Conservation (phyloP, 2,888 invertebrate genomes). For the Meghimatium bilineatum region DNA sequence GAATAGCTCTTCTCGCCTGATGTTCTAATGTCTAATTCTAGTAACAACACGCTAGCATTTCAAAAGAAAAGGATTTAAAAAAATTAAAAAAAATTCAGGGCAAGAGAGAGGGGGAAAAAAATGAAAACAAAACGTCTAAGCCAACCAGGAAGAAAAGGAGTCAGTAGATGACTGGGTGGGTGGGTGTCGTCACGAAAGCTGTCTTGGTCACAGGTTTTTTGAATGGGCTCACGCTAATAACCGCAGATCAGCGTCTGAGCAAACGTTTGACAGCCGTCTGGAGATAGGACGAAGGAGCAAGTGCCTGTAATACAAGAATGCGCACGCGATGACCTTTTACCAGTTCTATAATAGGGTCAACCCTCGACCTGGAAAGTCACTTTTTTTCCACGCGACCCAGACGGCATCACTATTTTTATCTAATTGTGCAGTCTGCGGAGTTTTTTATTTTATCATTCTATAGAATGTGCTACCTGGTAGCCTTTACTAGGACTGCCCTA, state of each 20-base stretch:
- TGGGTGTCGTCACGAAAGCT: slow-evolving; percentile 1
- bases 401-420: neutral
- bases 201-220: slow-evolving; percentile 8
- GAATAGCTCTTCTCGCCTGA: neutral
- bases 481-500: too few species aligned
- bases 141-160: neutral
- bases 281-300: slow-evolving; percentile 29
- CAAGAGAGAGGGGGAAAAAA: neutral
- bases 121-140: slow-evolving; percentile 4
- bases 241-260: slow-evolving; percentile 25
- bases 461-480: too few species aligned
- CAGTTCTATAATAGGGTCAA: slow-evolving; percentile 38
- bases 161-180: neutral
- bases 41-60: neutral
- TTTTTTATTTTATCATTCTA: too few species aligned
- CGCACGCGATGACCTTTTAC: slow-evolving; percentile 33
- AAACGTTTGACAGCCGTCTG: slow-evolving; percentile 39
- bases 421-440: neutral
- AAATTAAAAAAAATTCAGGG: slow-evolving; percentile 1
- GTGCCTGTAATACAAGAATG: slow-evolving; percentile 40
- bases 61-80: slow-evolving; percentile 5
- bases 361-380: slow-evolving; percentile 31
- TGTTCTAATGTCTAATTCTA: neutral
- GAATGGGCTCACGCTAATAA: slow-evolving; percentile 41
- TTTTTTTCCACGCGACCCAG: neutral